Percentiles rank a stretch among this genome's conserved stretches.
These are phyloP conservation scores for Diabrotica virgifera DNA, from an alignment of 1,140 invertebrate species.

Conservation along the genomic window DNA sequence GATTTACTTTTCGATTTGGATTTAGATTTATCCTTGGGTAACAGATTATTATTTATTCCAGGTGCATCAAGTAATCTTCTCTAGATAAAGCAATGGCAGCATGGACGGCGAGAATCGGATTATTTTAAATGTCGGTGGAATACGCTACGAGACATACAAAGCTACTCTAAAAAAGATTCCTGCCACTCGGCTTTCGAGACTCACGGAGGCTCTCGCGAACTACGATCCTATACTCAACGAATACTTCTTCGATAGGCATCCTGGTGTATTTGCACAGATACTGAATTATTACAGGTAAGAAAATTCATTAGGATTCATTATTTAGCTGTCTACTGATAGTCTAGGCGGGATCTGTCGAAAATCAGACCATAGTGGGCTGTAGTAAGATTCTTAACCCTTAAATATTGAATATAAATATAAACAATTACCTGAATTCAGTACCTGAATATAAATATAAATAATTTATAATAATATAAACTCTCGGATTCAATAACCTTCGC, in stretches of 20 bases:
- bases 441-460: no score
- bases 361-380: no score
- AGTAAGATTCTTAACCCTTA: no score
- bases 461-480: no score
- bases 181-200: constrained; percentile 81
- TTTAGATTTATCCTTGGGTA: no score
- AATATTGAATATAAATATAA: no score
- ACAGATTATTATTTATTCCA: no score
- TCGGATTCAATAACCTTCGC: no score
- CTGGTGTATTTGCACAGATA: constrained; percentile 94
- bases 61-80: not conserved
- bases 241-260: constrained; percentile 98
- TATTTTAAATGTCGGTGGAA: constrained; percentile 96
- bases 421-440: no score
- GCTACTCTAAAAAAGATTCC: constrained; percentile 92
- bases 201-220: constrained; percentile 88
- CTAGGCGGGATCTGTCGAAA: no score
- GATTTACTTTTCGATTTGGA: no score
- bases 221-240: constrained; percentile 96
- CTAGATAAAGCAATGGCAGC: constrained; percentile 29
- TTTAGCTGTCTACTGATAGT: not conserved
- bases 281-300: constrained; percentile 82
- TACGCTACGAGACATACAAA: constrained; percentile 96
- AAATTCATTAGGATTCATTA: not conserved
- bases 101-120: constrained; percentile 97